These are phyloP conservation scores for Hippocampus zosterae DNA, from an alignment of 2,113 vertebrate genomes.

Conservation along the genomic window DNA sequence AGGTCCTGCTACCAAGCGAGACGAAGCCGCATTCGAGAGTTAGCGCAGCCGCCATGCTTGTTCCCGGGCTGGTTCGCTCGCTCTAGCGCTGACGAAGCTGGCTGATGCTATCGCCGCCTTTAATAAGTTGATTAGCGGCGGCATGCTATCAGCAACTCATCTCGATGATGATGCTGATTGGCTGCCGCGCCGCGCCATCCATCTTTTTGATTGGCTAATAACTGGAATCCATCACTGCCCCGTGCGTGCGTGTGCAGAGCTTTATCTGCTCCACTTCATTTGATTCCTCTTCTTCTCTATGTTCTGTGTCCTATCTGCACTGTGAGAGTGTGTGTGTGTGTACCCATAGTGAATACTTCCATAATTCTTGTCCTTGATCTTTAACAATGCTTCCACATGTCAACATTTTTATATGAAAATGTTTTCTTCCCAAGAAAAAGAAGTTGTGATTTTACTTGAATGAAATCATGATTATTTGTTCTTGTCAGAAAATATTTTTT, in stretches of 20 bases:
- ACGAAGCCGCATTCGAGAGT: background rate
- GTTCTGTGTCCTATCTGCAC: background rate
- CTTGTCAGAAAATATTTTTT: too few relatives aligned
- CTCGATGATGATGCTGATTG: constrained; percentile 99
- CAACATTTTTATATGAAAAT: background rate
- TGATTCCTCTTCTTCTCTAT: constrained; percentile 30
- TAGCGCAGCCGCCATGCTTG: background rate
- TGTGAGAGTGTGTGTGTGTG: background rate
- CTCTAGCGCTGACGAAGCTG: constrained; percentile 77
- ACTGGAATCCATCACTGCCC: constrained; percentile 99
- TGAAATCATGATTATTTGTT: too few relatives aligned
- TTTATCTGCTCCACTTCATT: constrained; percentile 46
- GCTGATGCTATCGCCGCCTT: constrained; percentile 94
- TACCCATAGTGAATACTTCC: background rate
- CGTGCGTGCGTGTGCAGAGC: constrained; percentile 22
- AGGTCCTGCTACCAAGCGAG: background rate
- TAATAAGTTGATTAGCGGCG: constrained; percentile 96
- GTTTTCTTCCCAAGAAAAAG: background rate
- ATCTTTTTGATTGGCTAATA: constrained; percentile 99
- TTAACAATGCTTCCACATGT: background rate
- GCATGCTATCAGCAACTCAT: constrained; percentile 95
- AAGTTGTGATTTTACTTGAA: too few relatives aligned
- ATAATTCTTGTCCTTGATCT: background rate
- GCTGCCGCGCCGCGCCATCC: constrained; percentile 89
- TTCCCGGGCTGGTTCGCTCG: background rate